Evolutionary conservation across 2,113 vertebrate species (phyloP).

Genomic region (Siniperca chuatsi): DNA sequence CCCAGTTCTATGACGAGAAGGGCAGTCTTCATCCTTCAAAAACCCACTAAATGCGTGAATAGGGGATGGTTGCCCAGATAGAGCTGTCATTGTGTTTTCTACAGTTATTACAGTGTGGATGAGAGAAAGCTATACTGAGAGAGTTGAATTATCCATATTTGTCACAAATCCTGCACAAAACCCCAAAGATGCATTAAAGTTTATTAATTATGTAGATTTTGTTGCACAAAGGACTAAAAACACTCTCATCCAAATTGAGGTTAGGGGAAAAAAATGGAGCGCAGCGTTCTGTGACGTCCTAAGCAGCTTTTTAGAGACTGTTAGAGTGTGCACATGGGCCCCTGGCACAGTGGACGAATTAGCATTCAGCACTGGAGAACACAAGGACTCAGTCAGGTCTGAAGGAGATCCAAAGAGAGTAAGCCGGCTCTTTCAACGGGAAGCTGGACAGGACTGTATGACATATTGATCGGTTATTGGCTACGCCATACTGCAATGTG

Average conservation of each 20-base stretch:
- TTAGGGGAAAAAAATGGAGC: slow-evolving; percentile 1
- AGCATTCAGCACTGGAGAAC: slow-evolving; percentile 67
- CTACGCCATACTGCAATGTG: slow-evolving; percentile 62
- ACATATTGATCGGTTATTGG: slow-evolving; percentile 75
- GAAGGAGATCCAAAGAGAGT: slow-evolving; percentile 71
- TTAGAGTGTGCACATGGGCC: slow-evolving; percentile 34
- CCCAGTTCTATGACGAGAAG: slow-evolving; percentile 28
- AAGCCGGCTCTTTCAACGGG: slow-evolving; percentile 34
- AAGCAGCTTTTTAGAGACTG: slow-evolving; percentile 67
- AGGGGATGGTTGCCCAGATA: not conserved
- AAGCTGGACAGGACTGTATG: slow-evolving; percentile 65
- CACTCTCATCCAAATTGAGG: slow-evolving; percentile 28
- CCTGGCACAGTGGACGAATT: slow-evolving; percentile 56
- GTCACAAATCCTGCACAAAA: slow-evolving; percentile 18
- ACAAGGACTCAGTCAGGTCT: slow-evolving; percentile 67
- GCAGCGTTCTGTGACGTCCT: slow-evolving; percentile 51
- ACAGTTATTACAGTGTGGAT: not conserved
- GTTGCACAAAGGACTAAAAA: slow-evolving; percentile 36
- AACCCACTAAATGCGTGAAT: slow-evolving; percentile 22
- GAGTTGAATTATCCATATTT: not conserved
- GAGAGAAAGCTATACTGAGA: not conserved
- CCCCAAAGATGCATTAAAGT: slow-evolving; percentile 5
- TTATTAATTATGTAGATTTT: slow-evolving; percentile 57
- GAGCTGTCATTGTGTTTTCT: not conserved
- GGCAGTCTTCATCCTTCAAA: slow-evolving; percentile 49